phyloP scores from a whole-genome alignment of 2,888 invertebrate species.

The Latrodectus hesperus region DNA sequence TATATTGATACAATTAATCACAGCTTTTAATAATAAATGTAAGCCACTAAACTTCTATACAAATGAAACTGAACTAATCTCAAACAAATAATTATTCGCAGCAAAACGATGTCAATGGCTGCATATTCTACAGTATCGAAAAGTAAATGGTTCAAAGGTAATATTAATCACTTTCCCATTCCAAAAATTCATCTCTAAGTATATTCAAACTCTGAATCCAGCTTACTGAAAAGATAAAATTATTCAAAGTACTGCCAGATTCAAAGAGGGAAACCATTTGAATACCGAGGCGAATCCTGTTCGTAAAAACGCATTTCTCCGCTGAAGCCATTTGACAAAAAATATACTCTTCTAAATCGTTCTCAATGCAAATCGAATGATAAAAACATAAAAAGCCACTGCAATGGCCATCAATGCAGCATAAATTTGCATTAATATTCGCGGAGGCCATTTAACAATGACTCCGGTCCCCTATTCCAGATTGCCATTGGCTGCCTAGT shows the following conservation, averaged over 20 bases:
- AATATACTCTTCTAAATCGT: neutral
- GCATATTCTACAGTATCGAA: too few species aligned
- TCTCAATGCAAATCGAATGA: constrained; percentile 56
- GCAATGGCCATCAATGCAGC: constrained; percentile 37
- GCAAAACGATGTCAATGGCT: too few species aligned
- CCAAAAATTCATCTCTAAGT: too few species aligned
- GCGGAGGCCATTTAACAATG: constrained; percentile 41
- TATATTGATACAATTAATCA: too few species aligned
- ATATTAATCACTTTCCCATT: too few species aligned
- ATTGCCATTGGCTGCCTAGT: neutral
- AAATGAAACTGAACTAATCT: too few species aligned
- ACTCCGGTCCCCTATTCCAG: constrained; percentile 32
- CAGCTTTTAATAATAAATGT: too few species aligned
- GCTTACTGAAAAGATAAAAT: neutral
- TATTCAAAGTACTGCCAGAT: neutral
- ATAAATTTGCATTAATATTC: constrained; percentile 56
- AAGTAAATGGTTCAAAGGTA: too few species aligned
- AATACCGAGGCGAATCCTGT: too few species aligned
- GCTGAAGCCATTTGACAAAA: neutral
- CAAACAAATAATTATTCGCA: too few species aligned
- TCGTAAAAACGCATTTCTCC: neutral
- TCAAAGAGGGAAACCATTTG: neutral
- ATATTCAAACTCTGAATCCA: too few species aligned
- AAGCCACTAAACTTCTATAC: too few species aligned
- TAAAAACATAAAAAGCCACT: constrained; percentile 26